These are phyloP conservation scores for Cheilosia urbana DNA, from an alignment of 2,888 invertebrate species.

Conservation along the genomic window DNA sequence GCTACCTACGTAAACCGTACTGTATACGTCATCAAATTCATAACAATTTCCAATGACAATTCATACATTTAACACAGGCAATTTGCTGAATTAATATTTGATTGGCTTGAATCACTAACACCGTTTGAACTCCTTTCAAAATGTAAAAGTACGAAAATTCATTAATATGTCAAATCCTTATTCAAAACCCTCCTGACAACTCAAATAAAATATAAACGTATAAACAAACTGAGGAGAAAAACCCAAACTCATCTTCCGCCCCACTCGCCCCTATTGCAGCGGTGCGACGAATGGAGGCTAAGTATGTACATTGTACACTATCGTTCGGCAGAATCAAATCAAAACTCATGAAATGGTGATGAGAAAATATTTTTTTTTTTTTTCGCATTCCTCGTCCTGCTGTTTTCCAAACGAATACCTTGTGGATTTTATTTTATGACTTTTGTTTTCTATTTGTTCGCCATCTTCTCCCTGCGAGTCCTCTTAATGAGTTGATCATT, in stretches of 20 bases:
- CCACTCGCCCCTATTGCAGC: background rate
- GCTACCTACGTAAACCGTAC: no score
- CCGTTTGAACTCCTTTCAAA: background rate
- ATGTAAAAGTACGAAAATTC: conserved; percentile 13
- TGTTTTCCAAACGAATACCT: conserved; percentile 6
- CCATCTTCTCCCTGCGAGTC: conserved; percentile 3
- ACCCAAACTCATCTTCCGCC: conserved; percentile 25
- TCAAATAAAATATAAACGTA: conserved; percentile 33
- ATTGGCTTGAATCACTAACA: conserved; percentile 30
- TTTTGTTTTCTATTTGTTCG: conserved; percentile 41
- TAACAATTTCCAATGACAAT: no score
- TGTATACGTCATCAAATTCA: no score
- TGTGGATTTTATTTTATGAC: conserved; percentile 31
- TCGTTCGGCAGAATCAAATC: conserved; percentile 59
- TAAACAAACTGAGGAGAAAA: background rate
- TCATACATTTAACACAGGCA: no score
- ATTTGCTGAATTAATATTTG: conserved; percentile 58
- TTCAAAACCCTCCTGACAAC: conserved; percentile 24
- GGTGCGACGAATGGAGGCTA: conserved; percentile 1
- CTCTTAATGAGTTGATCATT: conserved; percentile 65
- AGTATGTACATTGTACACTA: conserved; percentile 16
- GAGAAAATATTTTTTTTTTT: conserved; percentile 44
- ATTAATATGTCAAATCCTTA: conserved; percentile 45
- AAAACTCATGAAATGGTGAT: conserved; percentile 64
- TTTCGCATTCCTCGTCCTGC: conserved; percentile 30